Percentiles rank a stretch among this genome's conserved stretches.
These are phyloP conservation scores for Harpalus rubripes DNA, from an alignment of 2,888 invertebrate genomes.

Conservation along the genomic window DNA sequence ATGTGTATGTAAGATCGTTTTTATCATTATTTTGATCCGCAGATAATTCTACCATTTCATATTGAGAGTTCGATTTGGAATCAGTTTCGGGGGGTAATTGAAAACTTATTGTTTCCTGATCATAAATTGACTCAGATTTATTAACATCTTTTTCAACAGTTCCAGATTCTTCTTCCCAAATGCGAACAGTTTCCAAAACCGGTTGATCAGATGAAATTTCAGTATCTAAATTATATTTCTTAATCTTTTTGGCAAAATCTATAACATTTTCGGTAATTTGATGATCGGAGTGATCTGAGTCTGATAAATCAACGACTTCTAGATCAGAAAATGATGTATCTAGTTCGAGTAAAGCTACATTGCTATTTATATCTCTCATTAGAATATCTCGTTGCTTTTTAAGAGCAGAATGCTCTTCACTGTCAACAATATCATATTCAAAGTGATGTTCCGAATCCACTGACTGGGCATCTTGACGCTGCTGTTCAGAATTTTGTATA, in stretches of 20 bases:
- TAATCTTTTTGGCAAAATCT: conserved; percentile 42
- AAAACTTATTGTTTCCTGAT: too few species aligned
- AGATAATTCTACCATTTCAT: not conserved
- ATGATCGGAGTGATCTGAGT: conserved; percentile 1
- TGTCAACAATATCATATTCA: conserved; percentile 37
- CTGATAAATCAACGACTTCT: conserved; percentile 37
- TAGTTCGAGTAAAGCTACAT: conserved; percentile 26
- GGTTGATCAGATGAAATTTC: not conserved
- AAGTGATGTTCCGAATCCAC: conserved; percentile 33
- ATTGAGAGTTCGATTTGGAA: not conserved
- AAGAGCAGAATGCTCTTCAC: conserved; percentile 35
- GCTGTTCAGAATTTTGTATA: not conserved
- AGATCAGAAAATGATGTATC: conserved; percentile 55
- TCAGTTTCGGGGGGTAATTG: too few species aligned
- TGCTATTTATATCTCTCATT: conserved; percentile 56
- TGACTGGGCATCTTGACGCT: conserved; percentile 3
- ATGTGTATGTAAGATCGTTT: not conserved
- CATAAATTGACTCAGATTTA: not conserved
- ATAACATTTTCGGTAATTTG: conserved; percentile 37
- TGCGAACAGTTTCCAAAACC: conserved; percentile 23
- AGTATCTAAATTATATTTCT: conserved; percentile 17
- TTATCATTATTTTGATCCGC: not conserved
- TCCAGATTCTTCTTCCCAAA: conserved; percentile 25
- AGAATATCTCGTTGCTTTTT: conserved; percentile 36
- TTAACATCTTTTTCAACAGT: not conserved